Percentiles rank a stretch among this genome's conserved stretches.
These are phyloP conservation scores for Acrobasis suavella DNA, from an alignment of 2,888 invertebrate genomes.

Conservation along the genomic window DNA sequence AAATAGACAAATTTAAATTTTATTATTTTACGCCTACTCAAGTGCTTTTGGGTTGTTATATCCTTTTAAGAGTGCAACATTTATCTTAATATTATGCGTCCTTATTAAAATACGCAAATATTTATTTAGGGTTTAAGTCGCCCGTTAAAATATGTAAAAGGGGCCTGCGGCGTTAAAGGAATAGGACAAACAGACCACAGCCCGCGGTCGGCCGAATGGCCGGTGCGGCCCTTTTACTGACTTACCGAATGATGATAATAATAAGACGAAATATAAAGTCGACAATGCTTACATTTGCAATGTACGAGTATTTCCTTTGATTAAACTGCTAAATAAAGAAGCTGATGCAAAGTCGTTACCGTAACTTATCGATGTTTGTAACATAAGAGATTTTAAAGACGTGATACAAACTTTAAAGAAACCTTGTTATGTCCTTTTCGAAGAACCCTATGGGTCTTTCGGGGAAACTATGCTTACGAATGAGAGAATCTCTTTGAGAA, in stretches of 20 bases:
- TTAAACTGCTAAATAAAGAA: no score
- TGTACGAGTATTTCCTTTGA: no score
- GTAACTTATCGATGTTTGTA: no score
- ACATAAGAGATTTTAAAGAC: no score
- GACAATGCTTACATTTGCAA: neutral
- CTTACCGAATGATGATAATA: neutral
- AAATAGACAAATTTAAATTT: neutral
- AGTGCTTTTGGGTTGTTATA: neutral
- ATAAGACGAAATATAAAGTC: neutral
- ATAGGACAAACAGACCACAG: slow-evolving; percentile 17
- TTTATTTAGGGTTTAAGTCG: slow-evolving; percentile 22
- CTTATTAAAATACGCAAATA: slow-evolving; percentile 19
- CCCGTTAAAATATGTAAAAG: slow-evolving; percentile 21
- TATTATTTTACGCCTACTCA: neutral
- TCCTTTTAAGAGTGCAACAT: slow-evolving; percentile 4
- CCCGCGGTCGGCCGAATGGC: slow-evolving; percentile 5
- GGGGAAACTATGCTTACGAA: no score
- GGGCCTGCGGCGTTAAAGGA: slow-evolving; percentile 15
- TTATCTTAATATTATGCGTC: slow-evolving; percentile 8
- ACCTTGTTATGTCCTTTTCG: no score
- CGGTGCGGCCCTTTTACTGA: neutral
- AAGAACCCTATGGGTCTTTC: no score
- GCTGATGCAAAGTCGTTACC: no score
- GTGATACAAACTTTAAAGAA: no score
- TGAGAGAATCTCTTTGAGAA: no score